phyloP scores from a whole-genome alignment of 2,888 invertebrate species.

The Sarcophaga variegata region DNA sequence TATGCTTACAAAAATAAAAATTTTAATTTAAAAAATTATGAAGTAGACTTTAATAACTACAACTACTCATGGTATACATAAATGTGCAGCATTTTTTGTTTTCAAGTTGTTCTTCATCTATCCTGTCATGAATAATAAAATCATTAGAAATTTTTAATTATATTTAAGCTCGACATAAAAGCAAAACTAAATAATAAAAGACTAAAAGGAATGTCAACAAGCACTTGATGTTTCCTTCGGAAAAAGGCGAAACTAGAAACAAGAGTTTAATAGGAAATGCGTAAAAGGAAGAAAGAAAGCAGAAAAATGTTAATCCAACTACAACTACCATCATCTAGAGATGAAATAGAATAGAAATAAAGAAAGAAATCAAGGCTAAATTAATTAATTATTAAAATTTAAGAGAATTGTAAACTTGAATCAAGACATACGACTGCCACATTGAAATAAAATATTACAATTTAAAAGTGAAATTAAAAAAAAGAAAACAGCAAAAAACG shows the following conservation, averaged over 20 bases:
- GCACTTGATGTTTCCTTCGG: constrained; percentile 52
- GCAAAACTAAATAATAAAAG: constrained; percentile 36
- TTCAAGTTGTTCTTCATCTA: background rate
- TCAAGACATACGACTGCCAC: background rate
- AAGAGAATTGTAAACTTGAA: constrained; percentile 3
- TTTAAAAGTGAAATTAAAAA: constrained; percentile 46
- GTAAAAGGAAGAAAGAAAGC: background rate
- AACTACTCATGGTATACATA: background rate
- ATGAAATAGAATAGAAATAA: background rate
- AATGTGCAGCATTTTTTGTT: background rate
- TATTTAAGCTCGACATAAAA: constrained; percentile 52
- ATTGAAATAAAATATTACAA: constrained; percentile 11
- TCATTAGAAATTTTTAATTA: constrained; percentile 60
- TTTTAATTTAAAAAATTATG: constrained; percentile 40
- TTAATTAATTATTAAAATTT: constrained; percentile 34
- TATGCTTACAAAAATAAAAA: background rate
- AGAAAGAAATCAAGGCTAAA: constrained; percentile 45
- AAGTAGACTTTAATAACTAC: constrained; percentile 48
- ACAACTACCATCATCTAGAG: no score
- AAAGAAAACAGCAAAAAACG: background rate
- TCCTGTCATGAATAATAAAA: constrained; percentile 14
- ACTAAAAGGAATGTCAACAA: constrained; percentile 55
- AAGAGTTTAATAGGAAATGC: constrained; percentile 24
- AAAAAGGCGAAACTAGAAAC: constrained; percentile 30
- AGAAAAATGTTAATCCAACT: background rate